These are phyloP conservation scores for Rallus limicola DNA, from an alignment of 2,113 vertebrate species.

Conservation along the genomic window DNA sequence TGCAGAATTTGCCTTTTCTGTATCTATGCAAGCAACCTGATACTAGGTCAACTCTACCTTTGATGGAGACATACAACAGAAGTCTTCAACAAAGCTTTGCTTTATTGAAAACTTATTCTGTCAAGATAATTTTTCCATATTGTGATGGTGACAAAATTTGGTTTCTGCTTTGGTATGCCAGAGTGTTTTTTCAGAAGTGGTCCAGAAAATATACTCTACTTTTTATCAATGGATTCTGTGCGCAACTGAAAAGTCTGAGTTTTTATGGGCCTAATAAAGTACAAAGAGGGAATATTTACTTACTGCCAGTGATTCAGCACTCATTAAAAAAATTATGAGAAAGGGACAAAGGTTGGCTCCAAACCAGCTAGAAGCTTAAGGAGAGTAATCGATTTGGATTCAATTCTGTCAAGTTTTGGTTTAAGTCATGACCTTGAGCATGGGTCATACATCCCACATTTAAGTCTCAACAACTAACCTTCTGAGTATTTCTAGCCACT, in stretches of 20 bases:
- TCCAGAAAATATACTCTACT: not conserved
- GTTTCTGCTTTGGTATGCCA: not conserved
- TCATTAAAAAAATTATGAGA: not conserved
- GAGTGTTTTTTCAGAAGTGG: not conserved
- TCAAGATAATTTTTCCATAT: not conserved
- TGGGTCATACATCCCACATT: not conserved
- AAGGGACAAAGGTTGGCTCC: not conserved
- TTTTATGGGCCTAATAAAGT: not conserved
- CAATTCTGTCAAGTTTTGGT: not conserved
- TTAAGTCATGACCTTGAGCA: not conserved
- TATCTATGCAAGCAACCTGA: not conserved
- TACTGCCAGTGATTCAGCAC: not conserved
- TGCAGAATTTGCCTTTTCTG: not conserved
- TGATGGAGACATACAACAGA: not conserved
- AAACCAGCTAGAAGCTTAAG: not conserved
- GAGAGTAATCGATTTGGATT: not conserved
- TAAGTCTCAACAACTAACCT: not conserved
- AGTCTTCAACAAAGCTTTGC: not conserved
- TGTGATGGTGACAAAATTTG: not conserved
- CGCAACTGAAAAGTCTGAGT: not conserved
- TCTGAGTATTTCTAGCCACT: not conserved
- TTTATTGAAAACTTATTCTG: not conserved
- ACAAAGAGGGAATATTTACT: not conserved
- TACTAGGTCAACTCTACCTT: not conserved
- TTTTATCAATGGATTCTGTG: not conserved